These are phyloP conservation scores for Tachystola acroxantha DNA, from an alignment of 2,888 invertebrate species.

Conservation along the genomic window DNA sequence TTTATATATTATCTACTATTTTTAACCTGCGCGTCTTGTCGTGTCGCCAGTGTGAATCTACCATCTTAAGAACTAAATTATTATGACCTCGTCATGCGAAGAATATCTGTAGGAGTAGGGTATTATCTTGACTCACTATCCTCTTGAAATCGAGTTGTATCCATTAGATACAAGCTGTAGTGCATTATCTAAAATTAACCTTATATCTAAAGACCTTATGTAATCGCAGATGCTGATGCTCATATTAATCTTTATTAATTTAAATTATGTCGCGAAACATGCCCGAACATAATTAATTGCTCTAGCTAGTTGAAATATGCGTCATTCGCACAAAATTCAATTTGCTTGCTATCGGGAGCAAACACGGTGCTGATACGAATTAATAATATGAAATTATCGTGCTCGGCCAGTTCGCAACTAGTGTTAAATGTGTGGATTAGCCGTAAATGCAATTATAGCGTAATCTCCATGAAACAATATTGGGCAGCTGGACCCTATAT, in stretches of 20 bases:
- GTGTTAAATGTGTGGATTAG: conserved; percentile 29
- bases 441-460: conserved; percentile 13
- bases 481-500: neutral
- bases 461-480: conserved; percentile 12
- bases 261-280: conserved; percentile 34
- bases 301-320: conserved; percentile 50
- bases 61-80: too few relatives aligned
- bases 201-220: conserved; percentile 1
- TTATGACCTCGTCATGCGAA: neutral
- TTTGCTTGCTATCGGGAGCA: conserved; percentile 55
- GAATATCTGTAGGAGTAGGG: neutral
- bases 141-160: neutral
- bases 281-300: conserved; percentile 49
- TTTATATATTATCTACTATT: too few relatives aligned
- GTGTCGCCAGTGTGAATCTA: too few relatives aligned
- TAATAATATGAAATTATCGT: conserved; percentile 63
- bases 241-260: conserved; percentile 24
- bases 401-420: conserved; percentile 37
- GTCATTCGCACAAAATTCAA: conserved; percentile 62
- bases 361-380: conserved; percentile 54
- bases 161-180: neutral
- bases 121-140: neutral
- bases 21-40: too few relatives aligned
- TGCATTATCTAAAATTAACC: neutral
- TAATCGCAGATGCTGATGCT: conserved; percentile 7